phyloP scores from a whole-genome alignment of 2,888 invertebrate genomes.

The Mellilla xanthometata region DNA sequence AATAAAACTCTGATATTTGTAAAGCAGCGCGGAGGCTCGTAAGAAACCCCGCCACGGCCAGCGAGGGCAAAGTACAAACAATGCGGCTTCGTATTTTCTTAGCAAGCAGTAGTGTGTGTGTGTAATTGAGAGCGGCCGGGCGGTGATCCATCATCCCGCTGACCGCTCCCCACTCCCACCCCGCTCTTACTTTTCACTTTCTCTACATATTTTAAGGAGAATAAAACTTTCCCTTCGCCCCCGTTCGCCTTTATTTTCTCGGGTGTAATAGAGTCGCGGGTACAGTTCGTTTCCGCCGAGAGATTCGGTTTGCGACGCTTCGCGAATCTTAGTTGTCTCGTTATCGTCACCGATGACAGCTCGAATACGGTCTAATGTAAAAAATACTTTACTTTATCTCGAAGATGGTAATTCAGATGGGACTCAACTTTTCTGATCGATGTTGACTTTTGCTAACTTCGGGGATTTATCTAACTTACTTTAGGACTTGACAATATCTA shows the following conservation, averaged over 20 bases:
- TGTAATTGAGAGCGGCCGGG: slow-evolving; percentile 74
- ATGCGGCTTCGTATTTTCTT: slow-evolving; percentile 30
- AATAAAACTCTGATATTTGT: no score
- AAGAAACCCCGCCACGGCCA: slow-evolving; percentile 17
- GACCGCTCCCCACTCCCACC: slow-evolving; percentile 67
- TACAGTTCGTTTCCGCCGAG: slow-evolving; percentile 47
- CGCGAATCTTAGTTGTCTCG: slow-evolving; percentile 61
- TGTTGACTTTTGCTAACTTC: slow-evolving; percentile 30
- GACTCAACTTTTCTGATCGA: slow-evolving; percentile 49
- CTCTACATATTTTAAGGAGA: slow-evolving; percentile 83
- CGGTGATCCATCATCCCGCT: slow-evolving; percentile 82
- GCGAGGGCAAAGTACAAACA: slow-evolving; percentile 25
- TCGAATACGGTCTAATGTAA: slow-evolving; percentile 53
- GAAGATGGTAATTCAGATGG: slow-evolving; percentile 51
- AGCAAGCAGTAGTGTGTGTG: slow-evolving; percentile 48
- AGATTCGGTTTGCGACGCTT: slow-evolving; percentile 47
- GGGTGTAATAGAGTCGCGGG: slow-evolving; percentile 62
- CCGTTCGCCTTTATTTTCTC: slow-evolving; percentile 66
- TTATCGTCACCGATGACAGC: slow-evolving; percentile 56
- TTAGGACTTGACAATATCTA: slow-evolving; percentile 21
- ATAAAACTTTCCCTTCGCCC: slow-evolving; percentile 77
- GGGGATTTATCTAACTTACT: slow-evolving; percentile 25
- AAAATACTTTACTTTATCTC: slow-evolving; percentile 57
- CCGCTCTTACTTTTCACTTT: slow-evolving; percentile 80
- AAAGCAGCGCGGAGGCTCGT: neutral